phyloP scores from a whole-genome alignment of 35 echinoderm and acorn worm genomes.

The Acanthaster planci region DNA sequence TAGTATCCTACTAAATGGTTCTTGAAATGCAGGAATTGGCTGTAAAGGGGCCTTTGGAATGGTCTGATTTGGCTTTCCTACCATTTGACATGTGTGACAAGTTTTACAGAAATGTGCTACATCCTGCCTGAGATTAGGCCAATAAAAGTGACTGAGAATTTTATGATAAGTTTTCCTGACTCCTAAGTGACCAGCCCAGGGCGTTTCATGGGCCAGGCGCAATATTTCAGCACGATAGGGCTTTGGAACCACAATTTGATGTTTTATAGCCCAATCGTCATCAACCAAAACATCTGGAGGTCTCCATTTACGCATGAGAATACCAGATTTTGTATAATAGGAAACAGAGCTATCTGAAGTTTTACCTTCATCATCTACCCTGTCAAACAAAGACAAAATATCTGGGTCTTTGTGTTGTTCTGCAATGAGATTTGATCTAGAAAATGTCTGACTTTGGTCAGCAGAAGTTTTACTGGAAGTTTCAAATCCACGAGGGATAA shows the following conservation, averaged over 20 bases:
- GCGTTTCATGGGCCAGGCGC: constrained; percentile 35
- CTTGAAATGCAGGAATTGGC: constrained; percentile 59
- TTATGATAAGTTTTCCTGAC: constrained; percentile 41
- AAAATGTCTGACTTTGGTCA: not conserved
- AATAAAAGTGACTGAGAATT: constrained; percentile 52
- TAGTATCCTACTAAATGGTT: constrained; percentile 53
- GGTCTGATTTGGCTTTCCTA: constrained; percentile 52
- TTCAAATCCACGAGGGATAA: not conserved
- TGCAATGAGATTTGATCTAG: not conserved
- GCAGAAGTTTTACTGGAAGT: not conserved
- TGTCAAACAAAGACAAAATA: not conserved
- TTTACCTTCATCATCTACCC: not conserved
- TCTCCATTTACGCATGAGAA: constrained; percentile 74
- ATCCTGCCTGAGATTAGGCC: constrained; percentile 46
- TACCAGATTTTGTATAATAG: constrained; percentile 35
- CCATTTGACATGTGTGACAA: constrained; percentile 64
- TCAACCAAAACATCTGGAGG: constrained; percentile 40
- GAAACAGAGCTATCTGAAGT: constrained; percentile 12
- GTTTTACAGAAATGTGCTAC: constrained; percentile 40
- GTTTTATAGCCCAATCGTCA: constrained; percentile 39
- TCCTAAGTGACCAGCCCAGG: constrained; percentile 40
- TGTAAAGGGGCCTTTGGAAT: constrained; percentile 42
- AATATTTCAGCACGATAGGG: constrained; percentile 25
- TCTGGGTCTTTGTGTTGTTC: constrained; percentile 33
- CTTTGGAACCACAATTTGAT: constrained; percentile 60